Conservation (phyloP, 2,113 vertebrate species). For the Nipponia nippon region DNA sequence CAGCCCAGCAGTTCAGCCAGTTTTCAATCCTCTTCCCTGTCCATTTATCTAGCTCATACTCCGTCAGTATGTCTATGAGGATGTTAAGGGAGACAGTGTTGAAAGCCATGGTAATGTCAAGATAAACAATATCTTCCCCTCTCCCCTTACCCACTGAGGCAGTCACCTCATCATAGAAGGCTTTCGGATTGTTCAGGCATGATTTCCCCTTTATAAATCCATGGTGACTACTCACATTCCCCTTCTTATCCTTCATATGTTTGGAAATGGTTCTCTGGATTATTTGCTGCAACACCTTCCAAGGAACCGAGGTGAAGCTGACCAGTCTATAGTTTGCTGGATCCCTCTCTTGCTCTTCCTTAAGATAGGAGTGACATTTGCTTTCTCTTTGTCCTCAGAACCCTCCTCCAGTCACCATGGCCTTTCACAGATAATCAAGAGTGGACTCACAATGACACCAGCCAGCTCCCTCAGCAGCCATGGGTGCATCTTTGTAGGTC, state of each 20-base stretch:
- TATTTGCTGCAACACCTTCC: neutral
- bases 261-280: neutral
- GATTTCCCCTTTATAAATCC: neutral
- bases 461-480: neutral
- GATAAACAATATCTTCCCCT: neutral
- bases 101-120: neutral
- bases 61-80: neutral
- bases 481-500: fast-evolving
- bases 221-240: neutral
- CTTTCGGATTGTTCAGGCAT: neutral
- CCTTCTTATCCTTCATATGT: neutral
- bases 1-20: neutral
- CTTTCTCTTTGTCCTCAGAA: neutral
- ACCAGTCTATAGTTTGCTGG: neutral
- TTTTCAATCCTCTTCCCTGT: neutral
- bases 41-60: neutral
- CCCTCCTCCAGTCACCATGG: fast-evolving
- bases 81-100: neutral
- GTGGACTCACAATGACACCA: neutral
- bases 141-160: neutral
- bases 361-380: neutral
- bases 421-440: neutral
- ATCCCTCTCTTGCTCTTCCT: neutral
- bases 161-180: neutral
- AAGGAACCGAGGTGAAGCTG: neutral